Percentiles rank a stretch among this genome's conserved stretches.
phyloP scores from a whole-genome alignment of 2,113 vertebrate species.

The Gambusia affinis region DNA sequence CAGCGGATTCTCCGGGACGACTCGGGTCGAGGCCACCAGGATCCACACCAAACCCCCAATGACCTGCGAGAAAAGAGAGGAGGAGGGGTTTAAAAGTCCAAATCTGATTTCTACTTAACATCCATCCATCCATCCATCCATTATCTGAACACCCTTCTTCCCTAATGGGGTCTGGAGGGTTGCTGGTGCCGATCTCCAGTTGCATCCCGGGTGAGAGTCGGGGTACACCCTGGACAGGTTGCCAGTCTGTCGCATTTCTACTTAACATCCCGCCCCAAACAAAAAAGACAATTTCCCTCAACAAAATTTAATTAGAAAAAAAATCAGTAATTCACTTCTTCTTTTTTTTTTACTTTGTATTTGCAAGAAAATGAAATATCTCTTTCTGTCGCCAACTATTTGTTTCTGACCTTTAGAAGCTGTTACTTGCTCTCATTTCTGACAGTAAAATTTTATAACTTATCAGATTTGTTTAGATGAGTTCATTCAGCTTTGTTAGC shows the following conservation, averaged over 20 bases:
- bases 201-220: too few species aligned
- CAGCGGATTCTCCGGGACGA: conserved; percentile 37
- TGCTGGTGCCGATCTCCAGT: too few species aligned
- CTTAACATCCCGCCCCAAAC: not conserved
- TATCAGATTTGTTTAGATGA: too few species aligned
- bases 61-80: conserved; percentile 66
- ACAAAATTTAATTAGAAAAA: not conserved
- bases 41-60: conserved; percentile 87
- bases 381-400: too few species aligned
- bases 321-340: not conserved
- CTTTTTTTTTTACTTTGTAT: not conserved
- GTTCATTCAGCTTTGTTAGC: too few species aligned
- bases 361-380: not conserved
- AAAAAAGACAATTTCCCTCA: not conserved
- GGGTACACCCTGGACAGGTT: too few species aligned
- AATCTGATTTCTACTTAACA: not conserved
- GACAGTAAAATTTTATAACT: too few species aligned
- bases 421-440: too few species aligned
- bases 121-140: too few species aligned
- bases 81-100: not conserved
- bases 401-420: too few species aligned
- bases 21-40: conserved; percentile 77
- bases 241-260: not conserved
- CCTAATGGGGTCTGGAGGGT: too few species aligned
- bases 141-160: too few species aligned